Evolutionary conservation across 53 echinoderm and acorn worm genomes (phyloP), one percentile per base, ranked within the genome.

Genomic region (Echinometra lucunter): DNA sequence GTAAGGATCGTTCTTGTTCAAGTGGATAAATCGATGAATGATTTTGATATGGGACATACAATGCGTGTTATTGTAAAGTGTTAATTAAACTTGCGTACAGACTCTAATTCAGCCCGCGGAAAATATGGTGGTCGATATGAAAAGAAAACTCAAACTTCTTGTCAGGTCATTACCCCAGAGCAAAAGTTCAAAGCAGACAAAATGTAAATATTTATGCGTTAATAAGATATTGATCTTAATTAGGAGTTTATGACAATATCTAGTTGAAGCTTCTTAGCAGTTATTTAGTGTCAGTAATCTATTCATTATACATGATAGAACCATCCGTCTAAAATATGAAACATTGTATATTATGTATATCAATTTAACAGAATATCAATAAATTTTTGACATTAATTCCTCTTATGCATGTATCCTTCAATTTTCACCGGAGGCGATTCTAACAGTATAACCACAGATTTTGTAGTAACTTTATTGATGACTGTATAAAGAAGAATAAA

Each of bases 71-170:
- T 85, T 49, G 85, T 12, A 85, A 85, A 85, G 47, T 81, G 40
- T 85, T 85, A 85, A 85, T 85, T 85, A 85, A 27, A 85, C 8
- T 85, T n/a, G 42, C 27, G 53, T 49, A 85, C 13, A n/a, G 85
- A 25, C 45, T 85, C 49, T 23, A 47, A 85, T 12, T 49, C 85
- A 49, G 49, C 27, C 27, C n/a, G 27, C 27, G 30, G 30, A n/a
- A 85, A 85, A 47, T 45, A 47, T 45, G 27, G 47, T 45, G 11
- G 49, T 45, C 6, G 1, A 47, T 47, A 81, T 27, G 53, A 15
- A 13, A 85, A 85, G n/a, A 45, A 9, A 85, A 78, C 38, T 38
- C 40, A 37, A 47, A 78, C 19, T 40, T 75, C 1, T 37, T 45
- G 27, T 85, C n/a, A 49, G 47, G 45, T 49, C 45, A 85, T 85